phyloP scores from a whole-genome alignment of 2,797 vertebrate genomes.

The Alcedo quadribrachys region DNA sequence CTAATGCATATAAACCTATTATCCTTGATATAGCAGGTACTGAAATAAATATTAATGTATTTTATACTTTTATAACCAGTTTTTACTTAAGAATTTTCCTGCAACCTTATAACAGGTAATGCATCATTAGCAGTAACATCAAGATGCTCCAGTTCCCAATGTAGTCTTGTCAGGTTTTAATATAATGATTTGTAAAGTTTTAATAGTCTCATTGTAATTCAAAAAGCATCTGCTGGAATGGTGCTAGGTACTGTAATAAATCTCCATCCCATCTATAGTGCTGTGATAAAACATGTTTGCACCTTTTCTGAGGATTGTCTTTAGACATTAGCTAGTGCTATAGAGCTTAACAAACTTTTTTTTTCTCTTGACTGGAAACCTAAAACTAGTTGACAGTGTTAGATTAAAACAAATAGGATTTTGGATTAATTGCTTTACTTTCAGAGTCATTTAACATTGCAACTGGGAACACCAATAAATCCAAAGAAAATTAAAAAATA shows the following conservation, averaged over 20 bases:
- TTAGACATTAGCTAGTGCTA: constrained; percentile 62
- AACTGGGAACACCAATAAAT: constrained; percentile 62
- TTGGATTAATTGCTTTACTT: constrained; percentile 72
- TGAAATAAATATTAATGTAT: constrained; percentile 76
- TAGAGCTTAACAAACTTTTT: constrained; percentile 63
- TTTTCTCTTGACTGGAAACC: constrained; percentile 60
- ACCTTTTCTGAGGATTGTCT: constrained; percentile 72
- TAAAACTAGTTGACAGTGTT: constrained; percentile 70
- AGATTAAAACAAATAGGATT: constrained; percentile 69
- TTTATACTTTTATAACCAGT: constrained; percentile 73
- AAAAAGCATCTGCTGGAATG: constrained; percentile 71
- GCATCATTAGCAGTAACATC: constrained; percentile 73
- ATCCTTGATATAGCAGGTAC: constrained; percentile 66
- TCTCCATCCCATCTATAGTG: constrained; percentile 64
- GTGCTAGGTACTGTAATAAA: constrained; percentile 70
- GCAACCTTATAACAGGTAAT: constrained; percentile 67
- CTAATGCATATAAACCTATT: constrained; percentile 59
- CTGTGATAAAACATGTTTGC: constrained; percentile 72
- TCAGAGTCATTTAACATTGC: constrained; percentile 52
- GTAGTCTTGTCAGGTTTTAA: constrained; percentile 71
- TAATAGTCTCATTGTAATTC: constrained; percentile 81
- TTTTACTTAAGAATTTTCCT: constrained; percentile 75
- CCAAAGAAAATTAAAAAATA: constrained; percentile 54
- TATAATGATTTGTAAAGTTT: constrained; percentile 80
- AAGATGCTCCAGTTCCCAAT: constrained; percentile 63